Conservation (phyloP, 2,113 vertebrate genomes). For the Cinclus mexicanus region DNA sequence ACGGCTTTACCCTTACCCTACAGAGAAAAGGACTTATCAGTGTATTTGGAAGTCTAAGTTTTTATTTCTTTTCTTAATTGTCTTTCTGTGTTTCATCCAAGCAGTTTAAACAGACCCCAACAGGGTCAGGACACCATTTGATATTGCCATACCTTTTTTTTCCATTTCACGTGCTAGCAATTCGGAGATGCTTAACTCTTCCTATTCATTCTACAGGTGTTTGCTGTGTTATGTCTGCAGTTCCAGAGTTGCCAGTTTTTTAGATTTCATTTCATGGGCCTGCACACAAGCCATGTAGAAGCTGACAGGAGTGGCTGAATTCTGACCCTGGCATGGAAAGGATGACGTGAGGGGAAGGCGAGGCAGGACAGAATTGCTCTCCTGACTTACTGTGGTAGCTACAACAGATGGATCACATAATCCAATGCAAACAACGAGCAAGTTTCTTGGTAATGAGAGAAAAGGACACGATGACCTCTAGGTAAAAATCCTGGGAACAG, state of each 20-base stretch:
- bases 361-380: neutral
- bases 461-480: constrained; percentile 62
- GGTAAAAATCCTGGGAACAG: constrained; percentile 58
- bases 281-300: neutral
- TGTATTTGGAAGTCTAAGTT: neutral
- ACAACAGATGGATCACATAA: constrained; percentile 51
- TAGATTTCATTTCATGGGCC: neutral
- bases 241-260: neutral
- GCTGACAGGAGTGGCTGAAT: neutral
- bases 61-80: neutral
- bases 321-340: neutral
- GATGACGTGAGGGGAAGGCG: neutral
- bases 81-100: neutral
- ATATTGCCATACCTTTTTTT: neutral
- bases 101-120: neutral
- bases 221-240: neutral
- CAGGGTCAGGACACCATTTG: neutral
- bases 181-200: neutral
- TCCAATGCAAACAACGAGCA: neutral
- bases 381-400: constrained; percentile 10
- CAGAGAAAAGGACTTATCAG: neutral
- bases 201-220: neutral
- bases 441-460: constrained; percentile 22
- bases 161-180: neutral
- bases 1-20: neutral